These are phyloP conservation scores for Pluvianellus socialis DNA, from an alignment of 2,113 vertebrate genomes.

Conservation along the genomic window DNA sequence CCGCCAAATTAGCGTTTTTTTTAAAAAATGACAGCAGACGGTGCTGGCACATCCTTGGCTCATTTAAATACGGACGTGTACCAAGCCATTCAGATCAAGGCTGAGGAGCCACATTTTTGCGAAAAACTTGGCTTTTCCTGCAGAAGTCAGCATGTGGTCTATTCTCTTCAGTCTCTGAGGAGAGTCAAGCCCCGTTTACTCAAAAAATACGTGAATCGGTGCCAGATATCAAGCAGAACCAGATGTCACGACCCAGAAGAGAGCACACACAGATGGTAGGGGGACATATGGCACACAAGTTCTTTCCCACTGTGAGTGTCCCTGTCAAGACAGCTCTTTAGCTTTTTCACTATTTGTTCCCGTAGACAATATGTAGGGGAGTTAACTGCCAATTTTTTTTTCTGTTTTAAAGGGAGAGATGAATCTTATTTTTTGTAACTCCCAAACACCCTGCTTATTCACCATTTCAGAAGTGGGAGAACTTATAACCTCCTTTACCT, in stretches of 20 bases:
- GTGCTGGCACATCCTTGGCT: conserved; percentile 13
- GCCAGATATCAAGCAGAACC: conserved; percentile 48
- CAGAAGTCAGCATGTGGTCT: conserved; percentile 3
- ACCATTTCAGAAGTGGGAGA: not conserved
- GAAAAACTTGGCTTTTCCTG: conserved; percentile 48
- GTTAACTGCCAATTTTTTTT: not conserved
- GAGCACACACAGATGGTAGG: conserved; percentile 11
- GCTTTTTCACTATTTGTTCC: conserved; percentile 36
- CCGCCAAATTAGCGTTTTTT: not conserved
- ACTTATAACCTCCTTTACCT: not conserved
- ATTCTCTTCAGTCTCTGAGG: conserved; percentile 1
- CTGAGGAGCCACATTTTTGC: not conserved
- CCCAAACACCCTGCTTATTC: not conserved
- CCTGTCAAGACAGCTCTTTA: conserved; percentile 40
- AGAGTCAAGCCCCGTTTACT: not conserved
- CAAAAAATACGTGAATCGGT: conserved; percentile 3
- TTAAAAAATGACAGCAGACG: not conserved
- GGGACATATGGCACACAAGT: conserved; percentile 32
- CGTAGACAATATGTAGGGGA: conserved; percentile 8
- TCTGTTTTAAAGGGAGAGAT: not conserved
- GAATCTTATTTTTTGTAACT: not conserved
- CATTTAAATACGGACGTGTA: not conserved
- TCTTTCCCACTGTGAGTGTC: not conserved
- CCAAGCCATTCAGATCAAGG: not conserved
- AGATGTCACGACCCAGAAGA: conserved; percentile 59